A percentile compares a stretch with the other conserved stretches of the same genome.
These are phyloP conservation scores for Oryzias dopingdopingensis DNA, from an alignment of 2,797 vertebrate genomes.

Conservation along the genomic window DNA sequence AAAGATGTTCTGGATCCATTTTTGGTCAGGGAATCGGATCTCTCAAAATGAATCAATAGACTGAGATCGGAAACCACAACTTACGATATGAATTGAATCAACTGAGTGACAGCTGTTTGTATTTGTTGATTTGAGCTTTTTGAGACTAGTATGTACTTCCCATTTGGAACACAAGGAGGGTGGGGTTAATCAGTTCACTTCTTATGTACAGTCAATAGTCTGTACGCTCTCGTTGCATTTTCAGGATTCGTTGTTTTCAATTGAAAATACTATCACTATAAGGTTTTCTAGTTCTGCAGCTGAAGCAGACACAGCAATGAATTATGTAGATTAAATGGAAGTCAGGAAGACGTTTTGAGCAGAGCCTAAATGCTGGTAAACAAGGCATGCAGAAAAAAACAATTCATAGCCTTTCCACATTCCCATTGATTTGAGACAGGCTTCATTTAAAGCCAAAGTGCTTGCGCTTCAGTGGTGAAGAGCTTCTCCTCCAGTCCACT, in stretches of 20 bases:
- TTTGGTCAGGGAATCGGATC: too few species aligned
- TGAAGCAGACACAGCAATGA: conserved; percentile 30
- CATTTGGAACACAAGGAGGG: too few species aligned
- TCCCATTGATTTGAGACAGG: conserved; percentile 27
- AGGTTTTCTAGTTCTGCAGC: conserved; percentile 41
- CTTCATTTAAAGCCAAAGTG: conserved; percentile 27
- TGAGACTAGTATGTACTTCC: too few species aligned
- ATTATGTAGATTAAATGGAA: conserved; percentile 19
- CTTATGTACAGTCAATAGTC: too few species aligned
- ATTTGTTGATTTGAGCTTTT: too few species aligned
- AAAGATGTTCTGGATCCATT: too few species aligned
- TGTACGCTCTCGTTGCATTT: too few species aligned
- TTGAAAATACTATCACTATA: conserved; percentile 25
- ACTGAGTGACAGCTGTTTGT: too few species aligned
- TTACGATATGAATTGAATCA: too few species aligned
- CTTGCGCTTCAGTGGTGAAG: conserved; percentile 17
- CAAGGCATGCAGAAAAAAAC: conserved; percentile 5
- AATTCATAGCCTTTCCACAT: conserved; percentile 20
- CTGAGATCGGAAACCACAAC: too few species aligned
- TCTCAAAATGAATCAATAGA: too few species aligned
- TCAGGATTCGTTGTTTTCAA: conserved; percentile 15
- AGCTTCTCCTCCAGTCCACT: conserved; percentile 14
- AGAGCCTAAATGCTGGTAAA: conserved; percentile 24
- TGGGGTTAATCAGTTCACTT: too few species aligned
- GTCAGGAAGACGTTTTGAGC: conserved; percentile 10